Percentiles rank a stretch among this genome's conserved stretches.
phyloP scores from a whole-genome alignment of 2,888 invertebrate species.

The Catocala sponsa region DNA sequence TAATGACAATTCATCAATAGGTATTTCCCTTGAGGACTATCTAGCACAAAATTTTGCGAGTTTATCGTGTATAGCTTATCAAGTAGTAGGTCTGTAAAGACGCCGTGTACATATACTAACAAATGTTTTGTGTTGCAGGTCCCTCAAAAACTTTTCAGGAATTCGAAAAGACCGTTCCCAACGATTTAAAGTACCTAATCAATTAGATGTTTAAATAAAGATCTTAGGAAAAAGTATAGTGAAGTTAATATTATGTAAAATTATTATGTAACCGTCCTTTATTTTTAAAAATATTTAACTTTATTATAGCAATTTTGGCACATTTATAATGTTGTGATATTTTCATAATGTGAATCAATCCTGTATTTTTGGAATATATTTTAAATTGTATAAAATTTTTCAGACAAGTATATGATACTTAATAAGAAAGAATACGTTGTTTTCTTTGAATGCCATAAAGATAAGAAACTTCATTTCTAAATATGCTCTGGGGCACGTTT shows the following conservation, averaged over 20 bases:
- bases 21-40: no score
- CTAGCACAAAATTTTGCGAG: no score
- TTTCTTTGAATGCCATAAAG: slow-evolving; percentile 46
- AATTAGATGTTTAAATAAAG: slow-evolving; percentile 68
- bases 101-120: slow-evolving; percentile 4
- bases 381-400: slow-evolving; percentile 83
- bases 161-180: slow-evolving; percentile 53
- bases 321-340: slow-evolving; percentile 84
- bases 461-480: no score
- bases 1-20: no score
- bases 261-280: slow-evolving; percentile 77
- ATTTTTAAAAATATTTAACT: slow-evolving; percentile 83
- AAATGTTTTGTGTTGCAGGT: slow-evolving; percentile 56
- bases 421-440: slow-evolving; percentile 62
- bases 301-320: slow-evolving; percentile 82
- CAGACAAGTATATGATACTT: slow-evolving; percentile 80
- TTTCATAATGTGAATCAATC: slow-evolving; percentile 82
- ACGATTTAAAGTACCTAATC: slow-evolving; percentile 61
- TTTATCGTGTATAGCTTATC: no score
- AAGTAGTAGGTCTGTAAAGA: no score
- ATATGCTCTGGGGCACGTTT: no score
- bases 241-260: slow-evolving; percentile 77
- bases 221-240: slow-evolving; percentile 70
- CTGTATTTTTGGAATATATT: slow-evolving; percentile 82
- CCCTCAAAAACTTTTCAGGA: slow-evolving; percentile 48